These are phyloP conservation scores for Ditula angustiorana DNA, from an alignment of 2,888 invertebrate species.

Conservation along the genomic window DNA sequence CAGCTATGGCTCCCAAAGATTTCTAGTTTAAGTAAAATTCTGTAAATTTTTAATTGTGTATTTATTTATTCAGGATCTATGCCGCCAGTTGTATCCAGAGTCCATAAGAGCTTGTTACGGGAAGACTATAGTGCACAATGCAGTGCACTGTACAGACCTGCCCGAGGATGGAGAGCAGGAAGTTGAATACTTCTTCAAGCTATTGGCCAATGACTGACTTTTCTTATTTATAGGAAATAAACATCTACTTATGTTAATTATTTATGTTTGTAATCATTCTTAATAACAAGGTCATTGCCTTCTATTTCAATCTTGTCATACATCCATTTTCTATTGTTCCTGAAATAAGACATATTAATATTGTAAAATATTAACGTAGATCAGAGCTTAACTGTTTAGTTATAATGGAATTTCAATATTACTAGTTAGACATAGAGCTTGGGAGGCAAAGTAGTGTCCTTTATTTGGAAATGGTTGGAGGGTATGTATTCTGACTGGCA, in stretches of 20 bases:
- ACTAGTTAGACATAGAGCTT: too few species aligned
- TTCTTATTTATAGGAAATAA: conserved; percentile 24
- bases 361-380: not conserved
- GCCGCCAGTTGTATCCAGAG: conserved; percentile 90
- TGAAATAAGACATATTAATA: conserved; percentile 62
- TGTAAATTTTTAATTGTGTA: conserved; percentile 61
- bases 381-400: not conserved
- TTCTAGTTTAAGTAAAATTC: not conserved
- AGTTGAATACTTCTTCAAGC: conserved; percentile 91
- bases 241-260: conserved; percentile 43
- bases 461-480: too few species aligned
- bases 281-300: conserved; percentile 89
- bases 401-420: too few species aligned
- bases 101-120: conserved; percentile 94
- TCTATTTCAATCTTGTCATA: conserved; percentile 92
- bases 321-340: conserved; percentile 90
- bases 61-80: conserved; percentile 59
- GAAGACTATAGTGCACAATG: conserved; percentile 91
- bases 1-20: too few species aligned
- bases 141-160: conserved; percentile 96
- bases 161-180: conserved; percentile 93
- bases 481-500: too few species aligned
- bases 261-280: conserved; percentile 82
- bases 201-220: conserved; percentile 66
- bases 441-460: too few species aligned